Base-by-base conservation (phyloP, 2,888 invertebrate species). In the Peribatodes rhomboidaria region DNA sequence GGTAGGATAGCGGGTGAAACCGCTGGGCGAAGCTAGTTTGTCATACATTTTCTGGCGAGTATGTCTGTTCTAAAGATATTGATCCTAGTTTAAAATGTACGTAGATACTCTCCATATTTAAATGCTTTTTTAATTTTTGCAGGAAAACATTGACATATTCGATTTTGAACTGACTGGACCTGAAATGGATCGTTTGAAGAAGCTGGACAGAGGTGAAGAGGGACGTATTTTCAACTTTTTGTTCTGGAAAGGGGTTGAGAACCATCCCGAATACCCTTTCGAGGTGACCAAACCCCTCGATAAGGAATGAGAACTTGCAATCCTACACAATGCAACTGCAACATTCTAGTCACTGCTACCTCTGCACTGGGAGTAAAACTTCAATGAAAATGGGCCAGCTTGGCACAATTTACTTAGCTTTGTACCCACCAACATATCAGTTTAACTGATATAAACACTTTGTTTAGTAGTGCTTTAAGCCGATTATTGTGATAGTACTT, bases 191-290 rank as follows among this genome's bases (percentile, higher is more conserved):
- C 77, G 79, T 20, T 76, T 96, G 54, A 89, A 93, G 73, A 84
- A 76, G n/a, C 83, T 96, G 61, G 96, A 96, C 77, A 93, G 89
- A 79, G 95, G 94, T 2, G 94, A 94, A 72, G 78, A 87, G 4
- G 96, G 96, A 20, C 91, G 96, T 67, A 96, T 96, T 69, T 96
- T 96, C 73, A 94, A 95, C 81, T 96, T 96, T 75, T 82, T 95
- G 13, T 95, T 95, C 72, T 95, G 95, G 92, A 95, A 94, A 82
- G 95, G 96, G 11, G 94, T 96, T 2, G 95, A 95, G 73, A 94
- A 94, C 37, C 96, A 96, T 86, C 96, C 96, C 0, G 94, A 95
- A 68, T 96, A 96, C 86, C 96, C 96, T 7, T 96, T 96, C 76
- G 76, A 85, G 63, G 47, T 81, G 49, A 6, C 31, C 27, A 39